These are phyloP conservation scores for Pungitius pungitius DNA, from an alignment of 2,113 vertebrate species.

Conservation along the genomic window DNA sequence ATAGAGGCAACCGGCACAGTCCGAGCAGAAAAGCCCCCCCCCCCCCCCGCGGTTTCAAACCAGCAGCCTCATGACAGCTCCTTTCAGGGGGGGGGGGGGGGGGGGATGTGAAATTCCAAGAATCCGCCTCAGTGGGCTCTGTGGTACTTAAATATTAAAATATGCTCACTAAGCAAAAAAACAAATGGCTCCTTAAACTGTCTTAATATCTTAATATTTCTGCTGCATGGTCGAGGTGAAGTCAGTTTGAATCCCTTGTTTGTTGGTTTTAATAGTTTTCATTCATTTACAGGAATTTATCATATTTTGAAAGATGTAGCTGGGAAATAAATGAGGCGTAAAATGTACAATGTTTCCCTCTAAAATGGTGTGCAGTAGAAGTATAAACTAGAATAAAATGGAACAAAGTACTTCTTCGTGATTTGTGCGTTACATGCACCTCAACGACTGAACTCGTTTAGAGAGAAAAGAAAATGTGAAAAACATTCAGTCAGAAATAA, in stretches of 20 bases:
- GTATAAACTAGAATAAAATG: neutral
- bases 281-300: neutral
- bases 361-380: neutral
- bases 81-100: too few species aligned
- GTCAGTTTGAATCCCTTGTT: too few species aligned
- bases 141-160: neutral
- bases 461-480: too few species aligned
- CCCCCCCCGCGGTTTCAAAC: too few species aligned
- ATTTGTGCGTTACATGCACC: too few species aligned
- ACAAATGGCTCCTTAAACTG: neutral
- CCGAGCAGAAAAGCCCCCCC: neutral
- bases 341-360: neutral
- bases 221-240: slow-evolving; percentile 1
- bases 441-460: too few species aligned
- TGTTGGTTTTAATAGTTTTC: too few species aligned
- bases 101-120: neutral
- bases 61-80: neutral
- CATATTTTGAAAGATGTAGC: neutral
- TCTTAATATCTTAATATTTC: too few species aligned
- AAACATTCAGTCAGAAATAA: slow-evolving; percentile 13
- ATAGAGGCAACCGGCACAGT: too few species aligned
- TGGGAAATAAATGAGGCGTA: neutral
- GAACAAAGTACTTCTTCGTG: neutral
- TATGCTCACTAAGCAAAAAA: neutral
- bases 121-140: neutral